phyloP scores from a whole-genome alignment of 2,113 vertebrate genomes.

The Corvus moneduloides region DNA sequence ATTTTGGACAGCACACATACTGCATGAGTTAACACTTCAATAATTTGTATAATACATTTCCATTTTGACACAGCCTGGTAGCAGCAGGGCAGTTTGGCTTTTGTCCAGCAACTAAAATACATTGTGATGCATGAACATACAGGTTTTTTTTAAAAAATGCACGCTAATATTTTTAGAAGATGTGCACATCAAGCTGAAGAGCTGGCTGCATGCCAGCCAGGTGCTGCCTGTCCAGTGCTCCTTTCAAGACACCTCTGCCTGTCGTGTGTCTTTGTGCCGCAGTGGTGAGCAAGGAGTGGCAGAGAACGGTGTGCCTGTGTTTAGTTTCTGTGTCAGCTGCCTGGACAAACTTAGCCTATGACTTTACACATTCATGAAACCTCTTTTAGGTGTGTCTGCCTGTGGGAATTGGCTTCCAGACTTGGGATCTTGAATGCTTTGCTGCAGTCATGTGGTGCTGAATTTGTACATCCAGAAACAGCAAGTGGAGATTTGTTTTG shows the following conservation, averaged over 20 bases:
- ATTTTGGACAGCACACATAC: neutral
- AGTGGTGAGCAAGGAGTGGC: neutral
- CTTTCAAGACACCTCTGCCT: neutral
- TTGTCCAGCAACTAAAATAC: neutral
- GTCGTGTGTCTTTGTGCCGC: accelerated
- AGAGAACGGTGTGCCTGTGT: accelerated
- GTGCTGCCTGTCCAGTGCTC: neutral
- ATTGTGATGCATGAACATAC: neutral
- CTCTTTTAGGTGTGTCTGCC: neutral
- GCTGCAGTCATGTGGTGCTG: accelerated
- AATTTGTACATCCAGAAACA: neutral
- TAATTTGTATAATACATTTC: neutral
- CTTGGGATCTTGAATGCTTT: neutral
- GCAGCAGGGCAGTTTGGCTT: neutral
- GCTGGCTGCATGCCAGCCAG: neutral
- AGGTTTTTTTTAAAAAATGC: neutral
- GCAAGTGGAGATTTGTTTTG: neutral
- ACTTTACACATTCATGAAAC: accelerated
- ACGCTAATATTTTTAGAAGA: neutral
- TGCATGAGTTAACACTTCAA: neutral
- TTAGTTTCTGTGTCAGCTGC: neutral
- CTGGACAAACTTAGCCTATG: neutral
- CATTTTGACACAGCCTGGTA: neutral
- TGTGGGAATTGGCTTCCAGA: neutral
- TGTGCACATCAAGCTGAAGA: neutral